Evolutionary conservation across 2,113 vertebrate species (phyloP).

Genomic region (Felis chaus): DNA sequence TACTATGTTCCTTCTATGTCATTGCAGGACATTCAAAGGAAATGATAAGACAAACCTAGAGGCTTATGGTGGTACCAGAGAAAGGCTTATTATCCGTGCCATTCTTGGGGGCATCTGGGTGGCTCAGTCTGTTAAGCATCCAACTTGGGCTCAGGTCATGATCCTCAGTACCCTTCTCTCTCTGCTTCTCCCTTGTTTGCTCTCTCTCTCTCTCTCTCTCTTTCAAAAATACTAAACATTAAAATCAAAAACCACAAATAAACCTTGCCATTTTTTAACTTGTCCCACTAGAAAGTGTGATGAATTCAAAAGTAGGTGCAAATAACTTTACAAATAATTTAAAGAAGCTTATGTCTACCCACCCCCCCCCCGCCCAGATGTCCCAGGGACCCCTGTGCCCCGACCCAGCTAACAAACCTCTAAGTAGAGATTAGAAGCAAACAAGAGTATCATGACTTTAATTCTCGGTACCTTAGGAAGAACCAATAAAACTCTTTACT

Average conservation of each 20-base stretch:
- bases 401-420: not conserved
- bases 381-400: rapidly evolving
- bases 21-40: not conserved
- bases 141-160: too few relatives aligned
- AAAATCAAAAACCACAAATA: too few relatives aligned
- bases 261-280: not conserved
- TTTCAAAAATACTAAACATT: too few relatives aligned
- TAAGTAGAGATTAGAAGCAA: not conserved
- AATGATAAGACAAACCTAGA: not conserved
- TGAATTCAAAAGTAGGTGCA: not conserved
- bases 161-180: too few relatives aligned
- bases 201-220: too few relatives aligned
- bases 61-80: not conserved
- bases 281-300: not conserved
- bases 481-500: not conserved
- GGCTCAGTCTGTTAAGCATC: too few relatives aligned
- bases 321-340: not conserved
- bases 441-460: not conserved
- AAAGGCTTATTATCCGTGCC: not conserved
- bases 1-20: not conserved
- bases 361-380: not conserved
- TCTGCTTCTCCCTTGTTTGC: too few relatives aligned
- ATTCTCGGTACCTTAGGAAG: not conserved
- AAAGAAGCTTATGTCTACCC: not conserved
- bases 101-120: not conserved